Conservation (phyloP, 2,888 invertebrate genomes). For the Lamellibrachia satsuma region DNA sequence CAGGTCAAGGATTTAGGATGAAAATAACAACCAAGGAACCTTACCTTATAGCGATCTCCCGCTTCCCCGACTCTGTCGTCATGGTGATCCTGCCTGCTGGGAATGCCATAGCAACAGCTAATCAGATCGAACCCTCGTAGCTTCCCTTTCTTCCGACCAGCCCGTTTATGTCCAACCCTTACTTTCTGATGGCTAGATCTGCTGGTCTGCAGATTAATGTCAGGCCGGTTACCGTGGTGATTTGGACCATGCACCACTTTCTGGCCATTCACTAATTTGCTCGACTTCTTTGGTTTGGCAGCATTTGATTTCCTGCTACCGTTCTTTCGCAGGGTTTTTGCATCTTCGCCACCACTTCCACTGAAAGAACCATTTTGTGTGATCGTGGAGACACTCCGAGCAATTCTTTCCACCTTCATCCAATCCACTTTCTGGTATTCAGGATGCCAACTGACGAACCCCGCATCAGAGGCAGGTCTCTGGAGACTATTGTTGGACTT, state of each 20-base stretch:
- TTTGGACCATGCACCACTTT: neutral
- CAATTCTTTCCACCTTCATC: neutral
- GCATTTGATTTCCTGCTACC: neutral
- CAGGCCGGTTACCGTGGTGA: neutral
- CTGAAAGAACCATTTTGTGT: neutral
- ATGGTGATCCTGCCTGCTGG: conserved; percentile 12
- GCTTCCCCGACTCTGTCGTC: neutral
- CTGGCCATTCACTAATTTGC: neutral
- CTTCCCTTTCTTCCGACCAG: neutral
- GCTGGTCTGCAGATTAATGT: neutral
- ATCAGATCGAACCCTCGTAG: neutral
- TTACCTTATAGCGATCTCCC: neutral
- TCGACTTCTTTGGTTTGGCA: neutral
- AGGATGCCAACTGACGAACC: neutral
- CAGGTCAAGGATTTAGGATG: too few species aligned
- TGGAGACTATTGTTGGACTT: neutral
- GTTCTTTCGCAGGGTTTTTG: neutral
- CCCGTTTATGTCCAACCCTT: neutral
- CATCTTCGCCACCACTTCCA: neutral
- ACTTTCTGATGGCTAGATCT: neutral
- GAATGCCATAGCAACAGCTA: conserved; percentile 13
- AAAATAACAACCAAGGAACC: neutral
- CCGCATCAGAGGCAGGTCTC: neutral
- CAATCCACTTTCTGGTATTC: neutral
- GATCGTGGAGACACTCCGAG: neutral